A percentile compares a stretch with the other conserved stretches of the same genome.
Conservation (phyloP, 2,113 vertebrate species). For the Pangasianodon gigas region DNA sequence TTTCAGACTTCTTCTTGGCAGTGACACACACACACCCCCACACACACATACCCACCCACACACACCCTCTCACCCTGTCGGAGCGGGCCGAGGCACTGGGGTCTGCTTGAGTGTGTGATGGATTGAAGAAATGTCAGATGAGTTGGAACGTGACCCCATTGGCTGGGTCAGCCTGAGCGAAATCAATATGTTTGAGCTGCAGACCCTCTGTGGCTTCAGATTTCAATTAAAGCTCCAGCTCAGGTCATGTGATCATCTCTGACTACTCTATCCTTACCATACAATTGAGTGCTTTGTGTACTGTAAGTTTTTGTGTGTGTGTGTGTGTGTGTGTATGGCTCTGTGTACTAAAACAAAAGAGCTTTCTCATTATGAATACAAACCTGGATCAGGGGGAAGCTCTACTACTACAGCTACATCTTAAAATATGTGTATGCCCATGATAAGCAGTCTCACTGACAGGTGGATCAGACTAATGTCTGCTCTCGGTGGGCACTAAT, state of each 20-base stretch:
- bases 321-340: background rate
- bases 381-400: background rate
- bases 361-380: slow-evolving; percentile 6
- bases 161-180: slow-evolving; percentile 50
- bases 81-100: slow-evolving; percentile 6
- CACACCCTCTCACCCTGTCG: background rate
- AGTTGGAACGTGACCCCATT: slow-evolving; percentile 48
- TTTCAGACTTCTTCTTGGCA: background rate
- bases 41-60: background rate
- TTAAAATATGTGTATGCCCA: slow-evolving; percentile 37
- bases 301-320: background rate
- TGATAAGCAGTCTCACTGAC: slow-evolving; percentile 35
- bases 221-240: slow-evolving; percentile 57
- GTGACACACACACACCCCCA: background rate
- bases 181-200: slow-evolving; percentile 57
- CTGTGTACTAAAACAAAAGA: slow-evolving; percentile 1
- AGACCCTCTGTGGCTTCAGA: slow-evolving; percentile 49
- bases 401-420: background rate
- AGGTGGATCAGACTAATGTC: slow-evolving; percentile 51
- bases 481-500: slow-evolving; percentile 47
- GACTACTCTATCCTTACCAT: slow-evolving; percentile 36
- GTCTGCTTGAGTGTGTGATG: slow-evolving; percentile 50
- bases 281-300: slow-evolving; percentile 26
- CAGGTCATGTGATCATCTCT: slow-evolving; percentile 47
- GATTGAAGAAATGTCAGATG: slow-evolving; percentile 57